Evolutionary conservation across 2,113 vertebrate genomes (phyloP), one percentile per base, ranked within the genome.

Genomic region (Scatophagus argus): DNA sequence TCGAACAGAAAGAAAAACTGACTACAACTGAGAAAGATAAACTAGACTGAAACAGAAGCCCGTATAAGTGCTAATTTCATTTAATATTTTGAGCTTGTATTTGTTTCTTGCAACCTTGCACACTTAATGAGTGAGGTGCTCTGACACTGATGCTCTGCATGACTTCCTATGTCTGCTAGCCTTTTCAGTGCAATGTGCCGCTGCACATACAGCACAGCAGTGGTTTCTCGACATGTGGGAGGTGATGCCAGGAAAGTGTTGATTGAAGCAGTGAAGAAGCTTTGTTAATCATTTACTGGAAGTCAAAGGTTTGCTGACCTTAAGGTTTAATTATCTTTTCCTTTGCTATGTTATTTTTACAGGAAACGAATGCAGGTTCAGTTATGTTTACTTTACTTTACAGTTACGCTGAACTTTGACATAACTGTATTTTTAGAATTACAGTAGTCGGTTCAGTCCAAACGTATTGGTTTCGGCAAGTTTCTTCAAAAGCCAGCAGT

Each of bases 181-280:
- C 82, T 38, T 69, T 41, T 84, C 36, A 70, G 74, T 87, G 85
- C 85, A 82, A 55, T 12, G 64, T n/a, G 44, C 8, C 8, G 39
- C 66, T 87, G 87, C 88, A 87, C 34, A 8, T 61, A 70, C 38
- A 49, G 27, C 1, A 10, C 81, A 69, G 61, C 81, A 46, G 92
- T 80, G 92, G 91, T 93, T 92, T 91, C 49, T 77, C 27, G 62
- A 36, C 31, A 88, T 49, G 92, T 93, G 66, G 92, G 92, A 91
- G 91, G 90, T n/a, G 74, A 76, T 90, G 78, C 79, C 83, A 88
- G 86, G 81, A 89, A 92, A 71, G 78, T 41, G 60, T 61, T 29
- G 36, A 80, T 23, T 9, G 16, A 84, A 64, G 77, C 63, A 49
- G 16, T 34, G 44, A n/a, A 72, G 13, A 76, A 16, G 49, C 39